Evolutionary conservation across 2,888 invertebrate genomes (phyloP), one percentile per base, ranked within the genome.

Genomic region (Tipula vernalis): DNA sequence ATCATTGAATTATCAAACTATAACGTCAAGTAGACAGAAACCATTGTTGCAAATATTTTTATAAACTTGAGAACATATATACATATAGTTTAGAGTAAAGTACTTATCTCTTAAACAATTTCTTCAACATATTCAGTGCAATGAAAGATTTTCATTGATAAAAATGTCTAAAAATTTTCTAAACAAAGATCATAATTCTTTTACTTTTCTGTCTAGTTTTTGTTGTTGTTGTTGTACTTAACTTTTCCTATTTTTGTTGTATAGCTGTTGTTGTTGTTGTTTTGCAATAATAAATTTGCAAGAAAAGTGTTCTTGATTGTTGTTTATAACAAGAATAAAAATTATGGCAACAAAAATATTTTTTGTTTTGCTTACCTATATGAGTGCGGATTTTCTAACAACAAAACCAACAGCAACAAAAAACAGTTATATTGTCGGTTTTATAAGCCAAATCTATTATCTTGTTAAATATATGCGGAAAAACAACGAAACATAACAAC

Each of bases 151-250:
- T 71, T 71, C 71, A 71, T 71, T 71, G 71, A 71, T 71, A 71
- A 71, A 71, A 71, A 71, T 71, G 71, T 71, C 71, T 71, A 28
- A 71, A 71, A 28, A 71, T 28, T 71, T 71, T 71, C 71, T 71
- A 71, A 71, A 71, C 71, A 71, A 71, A 71, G 71, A 71, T 71
- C 71, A 71, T 71, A 71, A 71, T 71, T 71, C 71, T 71, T 71
- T 71, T 71, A 71, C 28, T 8, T 71, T 71, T 18, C 71, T 71
- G 71, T 71, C 71, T 71, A 71, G 71, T 71, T 71, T 28, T 57
- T 57, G 51, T 39, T 51, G 51, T 51, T 51, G 10, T 71, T 71
- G 71, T 18, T 39, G 39, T 57, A 57, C 15, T 57, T 57, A 57
- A 57, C 6, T 57, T 71, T 71, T 71, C 6, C 51, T 71, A 71